Percentiles rank a stretch among this genome's conserved stretches.
Evolutionary conservation across 2,797 vertebrate species (phyloP).

Genomic region (Cyclura pinguis): DNA sequence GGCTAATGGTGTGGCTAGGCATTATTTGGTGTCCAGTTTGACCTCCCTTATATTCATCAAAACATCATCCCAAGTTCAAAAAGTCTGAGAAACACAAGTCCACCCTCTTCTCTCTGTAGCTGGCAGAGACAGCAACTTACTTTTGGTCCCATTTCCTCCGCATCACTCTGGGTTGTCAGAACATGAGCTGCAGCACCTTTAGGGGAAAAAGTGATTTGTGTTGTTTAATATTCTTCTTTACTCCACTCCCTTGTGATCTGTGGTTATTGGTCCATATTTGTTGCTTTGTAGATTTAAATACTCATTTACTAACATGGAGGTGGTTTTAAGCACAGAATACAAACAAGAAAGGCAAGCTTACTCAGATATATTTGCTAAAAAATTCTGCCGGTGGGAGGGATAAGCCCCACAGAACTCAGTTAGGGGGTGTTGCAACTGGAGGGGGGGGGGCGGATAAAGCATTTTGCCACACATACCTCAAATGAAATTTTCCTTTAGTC

Average conservation of each 20-base stretch:
- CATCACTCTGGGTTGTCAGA: background rate
- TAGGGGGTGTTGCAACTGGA: no score
- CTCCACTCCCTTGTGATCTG: background rate
- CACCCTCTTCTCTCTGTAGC: background rate
- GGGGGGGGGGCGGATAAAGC: no score
- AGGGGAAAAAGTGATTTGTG: background rate
- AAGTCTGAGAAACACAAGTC: background rate
- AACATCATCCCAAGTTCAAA: background rate
- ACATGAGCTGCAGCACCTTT: slow-evolving; percentile 3
- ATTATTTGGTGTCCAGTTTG: background rate
- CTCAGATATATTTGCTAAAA: background rate
- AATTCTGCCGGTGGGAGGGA: background rate
- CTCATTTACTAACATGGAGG: background rate
- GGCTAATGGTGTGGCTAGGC: background rate
- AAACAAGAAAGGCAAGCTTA: background rate
- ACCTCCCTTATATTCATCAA: background rate
- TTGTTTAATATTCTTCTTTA: background rate
- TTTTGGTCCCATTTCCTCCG: background rate
- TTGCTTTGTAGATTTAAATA: background rate
- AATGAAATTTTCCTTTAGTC: no score
- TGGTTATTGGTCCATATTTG: background rate
- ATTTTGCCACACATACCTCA: no score
- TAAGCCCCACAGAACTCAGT: background rate
- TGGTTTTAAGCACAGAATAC: background rate
- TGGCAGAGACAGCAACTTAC: background rate